These are phyloP conservation scores for Meandrusa payeni DNA, from an alignment of 2,888 invertebrate genomes.

Conservation along the genomic window DNA sequence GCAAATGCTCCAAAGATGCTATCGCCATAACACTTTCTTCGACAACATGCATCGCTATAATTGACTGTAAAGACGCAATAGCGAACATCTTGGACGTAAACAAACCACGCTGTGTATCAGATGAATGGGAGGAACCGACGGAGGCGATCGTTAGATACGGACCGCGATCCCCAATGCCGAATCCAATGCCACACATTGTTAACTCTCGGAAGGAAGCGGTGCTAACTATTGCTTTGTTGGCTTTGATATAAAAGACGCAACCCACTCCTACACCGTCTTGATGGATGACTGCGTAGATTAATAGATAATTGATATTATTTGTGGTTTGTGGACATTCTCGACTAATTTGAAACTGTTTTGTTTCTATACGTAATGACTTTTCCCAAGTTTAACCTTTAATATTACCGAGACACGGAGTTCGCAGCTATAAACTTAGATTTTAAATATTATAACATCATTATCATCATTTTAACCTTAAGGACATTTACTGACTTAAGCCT, in stretches of 20 bases:
- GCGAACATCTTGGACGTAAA: slow-evolving; percentile 35
- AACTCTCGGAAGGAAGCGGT: slow-evolving; percentile 66
- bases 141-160: slow-evolving; percentile 69
- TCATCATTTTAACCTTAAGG: no score
- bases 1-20: slow-evolving; percentile 26
- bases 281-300: no score
- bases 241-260: slow-evolving; percentile 44
- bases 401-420: no score
- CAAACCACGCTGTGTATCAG: slow-evolving; percentile 45
- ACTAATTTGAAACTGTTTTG: background rate
- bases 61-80: slow-evolving; percentile 9
- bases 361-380: no score
- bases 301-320: no score
- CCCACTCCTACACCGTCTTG: slow-evolving; percentile 29
- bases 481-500: no score
- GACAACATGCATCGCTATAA: slow-evolving; percentile 35
- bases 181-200: slow-evolving; percentile 76
- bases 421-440: no score
- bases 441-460: no score
- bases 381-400: no score
- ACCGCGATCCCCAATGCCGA: slow-evolving; percentile 67
- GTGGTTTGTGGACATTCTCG: no score
- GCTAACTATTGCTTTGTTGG: slow-evolving; percentile 56
- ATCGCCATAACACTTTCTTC: slow-evolving; percentile 34
- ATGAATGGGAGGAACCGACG: slow-evolving; percentile 72